Conservation (phyloP, 2,888 invertebrate genomes). For the Amblyjoppa proteus region DNA sequence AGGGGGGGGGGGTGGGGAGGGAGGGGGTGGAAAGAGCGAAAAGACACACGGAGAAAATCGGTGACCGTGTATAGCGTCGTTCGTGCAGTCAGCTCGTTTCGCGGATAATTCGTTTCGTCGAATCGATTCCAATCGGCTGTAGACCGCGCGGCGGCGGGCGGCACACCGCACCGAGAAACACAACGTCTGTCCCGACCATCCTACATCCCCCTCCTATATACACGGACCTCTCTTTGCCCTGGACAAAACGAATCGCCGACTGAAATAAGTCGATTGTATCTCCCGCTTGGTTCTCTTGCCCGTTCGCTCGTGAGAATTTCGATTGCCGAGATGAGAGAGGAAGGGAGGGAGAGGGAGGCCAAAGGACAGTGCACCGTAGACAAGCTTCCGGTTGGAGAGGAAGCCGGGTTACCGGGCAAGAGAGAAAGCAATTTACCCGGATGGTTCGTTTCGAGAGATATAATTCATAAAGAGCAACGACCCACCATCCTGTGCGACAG, state of each 20-base stretch:
- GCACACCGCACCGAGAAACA: constrained; percentile 16
- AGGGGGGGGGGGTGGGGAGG: too few species aligned
- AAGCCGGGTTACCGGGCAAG: constrained; percentile 32
- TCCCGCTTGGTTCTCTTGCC: constrained; percentile 13
- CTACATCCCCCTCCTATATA: constrained; percentile 16
- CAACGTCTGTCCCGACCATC: constrained; percentile 3
- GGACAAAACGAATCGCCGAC: constrained; percentile 60
- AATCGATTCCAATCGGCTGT: constrained; percentile 60
- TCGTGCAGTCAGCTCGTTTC: constrained; percentile 53
- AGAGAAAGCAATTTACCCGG: constrained; percentile 64
- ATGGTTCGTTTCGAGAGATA: constrained; percentile 56
- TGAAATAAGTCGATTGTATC: constrained; percentile 65
- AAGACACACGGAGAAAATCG: constrained; percentile 11
- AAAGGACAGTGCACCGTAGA: constrained; percentile 35
- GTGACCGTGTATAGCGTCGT: constrained; percentile 17
- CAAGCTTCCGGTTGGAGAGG: constrained; percentile 24
- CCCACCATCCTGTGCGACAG: constrained; percentile 22
- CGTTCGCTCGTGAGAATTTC: constrained; percentile 53
- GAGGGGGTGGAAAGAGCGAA: not conserved
- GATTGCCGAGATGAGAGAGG: constrained; percentile 40
- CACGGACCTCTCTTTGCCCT: constrained; percentile 2
- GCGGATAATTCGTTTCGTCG: constrained; percentile 61
- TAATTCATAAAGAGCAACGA: constrained; percentile 66
- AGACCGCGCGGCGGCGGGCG: constrained; percentile 26
- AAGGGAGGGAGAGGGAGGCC: constrained; percentile 9